These are phyloP conservation scores for Agriopis aurantiaria DNA, from an alignment of 2,888 invertebrate species.

Conservation along the genomic window DNA sequence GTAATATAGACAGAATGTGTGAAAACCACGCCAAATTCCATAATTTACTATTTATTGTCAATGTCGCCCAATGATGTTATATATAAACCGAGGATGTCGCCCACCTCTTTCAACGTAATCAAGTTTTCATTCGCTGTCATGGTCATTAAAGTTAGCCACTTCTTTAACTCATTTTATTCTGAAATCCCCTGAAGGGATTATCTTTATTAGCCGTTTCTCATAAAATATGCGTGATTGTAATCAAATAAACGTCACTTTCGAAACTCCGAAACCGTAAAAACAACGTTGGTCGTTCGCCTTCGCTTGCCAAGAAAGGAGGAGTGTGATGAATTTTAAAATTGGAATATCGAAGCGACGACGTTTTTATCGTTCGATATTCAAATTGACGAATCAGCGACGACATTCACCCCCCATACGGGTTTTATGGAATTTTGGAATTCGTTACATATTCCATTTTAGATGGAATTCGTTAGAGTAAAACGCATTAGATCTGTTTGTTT, in stretches of 20 bases:
- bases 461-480: slow-evolving; percentile 25
- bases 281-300: slow-evolving; percentile 21
- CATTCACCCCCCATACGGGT: slow-evolving; percentile 47
- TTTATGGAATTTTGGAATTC: slow-evolving; percentile 31
- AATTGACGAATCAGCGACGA: slow-evolving; percentile 65
- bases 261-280: slow-evolving; percentile 32
- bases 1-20: no score
- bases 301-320: slow-evolving; percentile 48
- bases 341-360: slow-evolving; percentile 59
- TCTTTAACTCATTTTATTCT: slow-evolving; percentile 4
- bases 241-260: slow-evolving; percentile 51
- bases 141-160: neutral
- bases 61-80: no score
- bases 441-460: slow-evolving; percentile 26
- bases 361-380: slow-evolving; percentile 67
- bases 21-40: no score
- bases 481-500: slow-evolving; percentile 21
- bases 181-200: slow-evolving; percentile 23
- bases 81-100: no score
- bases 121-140: neutral
- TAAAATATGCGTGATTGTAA: slow-evolving; percentile 44
- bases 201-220: slow-evolving; percentile 31
- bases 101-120: neutral
- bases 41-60: no score
- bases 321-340: slow-evolving; percentile 71